phyloP scores from a whole-genome alignment of 2,113 vertebrate genomes.

The Dicerorhinus sumatrensis region DNA sequence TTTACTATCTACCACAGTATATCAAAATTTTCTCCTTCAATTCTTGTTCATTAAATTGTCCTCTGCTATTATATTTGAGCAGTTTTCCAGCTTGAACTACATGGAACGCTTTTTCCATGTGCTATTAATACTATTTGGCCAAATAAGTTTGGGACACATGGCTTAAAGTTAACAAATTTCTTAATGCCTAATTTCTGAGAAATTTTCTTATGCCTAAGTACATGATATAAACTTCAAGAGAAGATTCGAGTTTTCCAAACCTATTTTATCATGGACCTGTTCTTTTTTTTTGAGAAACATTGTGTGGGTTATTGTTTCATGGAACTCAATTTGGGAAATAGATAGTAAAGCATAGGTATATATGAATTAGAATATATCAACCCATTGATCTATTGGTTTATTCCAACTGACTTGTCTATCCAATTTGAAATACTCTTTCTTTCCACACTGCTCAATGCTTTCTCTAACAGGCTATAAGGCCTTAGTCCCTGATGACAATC shows the following conservation, averaged over 20 bases:
- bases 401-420: neutral
- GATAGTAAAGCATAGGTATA: neutral
- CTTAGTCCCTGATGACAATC: neutral
- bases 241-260: neutral
- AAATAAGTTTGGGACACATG: neutral
- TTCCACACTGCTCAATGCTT: neutral
- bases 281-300: neutral
- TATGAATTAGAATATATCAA: neutral
- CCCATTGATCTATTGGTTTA: neutral
- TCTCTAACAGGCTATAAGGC: neutral
- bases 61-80: conserved; percentile 28
- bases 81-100: neutral
- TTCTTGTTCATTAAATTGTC: neutral
- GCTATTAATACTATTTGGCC: neutral
- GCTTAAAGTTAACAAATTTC: neutral
- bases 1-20: neutral
- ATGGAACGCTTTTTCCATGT: neutral
- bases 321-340: neutral
- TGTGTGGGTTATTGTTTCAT: neutral
- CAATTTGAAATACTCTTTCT: neutral
- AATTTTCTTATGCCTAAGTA: neutral
- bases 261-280: neutral
- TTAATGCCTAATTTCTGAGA: conserved; percentile 19
- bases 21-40: neutral
- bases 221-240: neutral